These are phyloP conservation scores for Hippoglossus stenolepis DNA, from an alignment of 2,113 vertebrate genomes.

Conservation along the genomic window DNA sequence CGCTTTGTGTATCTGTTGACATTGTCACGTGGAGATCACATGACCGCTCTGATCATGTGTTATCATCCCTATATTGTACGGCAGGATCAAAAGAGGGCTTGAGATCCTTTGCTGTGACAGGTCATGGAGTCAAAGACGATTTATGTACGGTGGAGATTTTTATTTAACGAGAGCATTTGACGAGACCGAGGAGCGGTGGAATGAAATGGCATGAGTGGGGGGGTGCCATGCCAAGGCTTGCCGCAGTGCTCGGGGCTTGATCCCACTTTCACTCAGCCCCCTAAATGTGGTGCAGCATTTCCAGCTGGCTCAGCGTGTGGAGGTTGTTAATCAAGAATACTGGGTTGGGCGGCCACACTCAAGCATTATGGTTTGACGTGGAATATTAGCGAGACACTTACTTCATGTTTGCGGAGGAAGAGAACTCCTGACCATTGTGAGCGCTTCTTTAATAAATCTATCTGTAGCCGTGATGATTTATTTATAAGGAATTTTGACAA, in stretches of 20 bases:
- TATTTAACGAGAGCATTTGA: conserved; percentile 11
- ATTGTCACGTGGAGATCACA: conserved; percentile 17
- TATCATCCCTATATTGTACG: conserved; percentile 19
- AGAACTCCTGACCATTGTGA: not conserved
- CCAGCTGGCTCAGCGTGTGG: conserved; percentile 45
- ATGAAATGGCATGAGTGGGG: conserved; percentile 63
- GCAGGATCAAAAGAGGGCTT: conserved; percentile 29
- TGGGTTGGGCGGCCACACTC: conserved; percentile 14
- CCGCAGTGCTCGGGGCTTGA: conserved; percentile 62
- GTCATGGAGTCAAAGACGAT: not conserved
- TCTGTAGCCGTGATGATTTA: no score
- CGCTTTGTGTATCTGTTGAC: conserved; percentile 37
- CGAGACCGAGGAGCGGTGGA: conserved; percentile 43
- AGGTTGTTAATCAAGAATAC: conserved; percentile 56
- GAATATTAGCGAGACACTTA: conserved; percentile 26
- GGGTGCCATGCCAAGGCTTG: conserved; percentile 56
- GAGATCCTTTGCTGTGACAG: conserved; percentile 1
- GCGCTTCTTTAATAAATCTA: not conserved
- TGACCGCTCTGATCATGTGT: conserved; percentile 2
- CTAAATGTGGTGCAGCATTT: conserved; percentile 51
- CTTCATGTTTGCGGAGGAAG: not conserved
- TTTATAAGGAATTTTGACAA: no score
- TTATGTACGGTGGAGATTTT: not conserved
- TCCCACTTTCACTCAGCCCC: conserved; percentile 51
- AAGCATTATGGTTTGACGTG: conserved; percentile 20